Conservation (phyloP, 2,888 invertebrate genomes). For the Stenoptilia bipunctidactyla region DNA sequence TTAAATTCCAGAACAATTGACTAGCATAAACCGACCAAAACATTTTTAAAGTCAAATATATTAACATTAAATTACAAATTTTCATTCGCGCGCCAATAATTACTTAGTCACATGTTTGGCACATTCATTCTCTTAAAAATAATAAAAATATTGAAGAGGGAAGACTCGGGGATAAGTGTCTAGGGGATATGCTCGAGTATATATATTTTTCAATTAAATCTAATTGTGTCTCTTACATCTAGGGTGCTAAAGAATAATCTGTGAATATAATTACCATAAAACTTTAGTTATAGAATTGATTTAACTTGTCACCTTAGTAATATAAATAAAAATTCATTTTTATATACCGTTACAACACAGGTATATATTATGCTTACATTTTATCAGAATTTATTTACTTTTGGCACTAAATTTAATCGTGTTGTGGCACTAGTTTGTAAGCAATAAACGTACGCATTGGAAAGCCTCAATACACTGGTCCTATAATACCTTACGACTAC, state of each 20-base stretch:
- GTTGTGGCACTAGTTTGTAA: slow-evolving; percentile 43
- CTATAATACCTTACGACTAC: slow-evolving; percentile 44
- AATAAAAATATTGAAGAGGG: slow-evolving; percentile 55
- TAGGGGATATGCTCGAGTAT: slow-evolving; percentile 47
- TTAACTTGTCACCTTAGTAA: not conserved
- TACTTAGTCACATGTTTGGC: slow-evolving; percentile 56
- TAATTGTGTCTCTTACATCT: slow-evolving; percentile 53
- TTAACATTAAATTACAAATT: slow-evolving; percentile 27
- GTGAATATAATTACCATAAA: not conserved
- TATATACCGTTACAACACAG: not conserved
- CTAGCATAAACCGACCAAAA: slow-evolving; percentile 50
- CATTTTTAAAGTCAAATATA: slow-evolving; percentile 28
- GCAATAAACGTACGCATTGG: slow-evolving; percentile 30
- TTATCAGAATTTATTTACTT: slow-evolving; percentile 15
- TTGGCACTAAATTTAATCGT: slow-evolving; percentile 50
- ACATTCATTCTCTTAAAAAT: slow-evolving; percentile 41
- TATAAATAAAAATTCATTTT: not conserved
- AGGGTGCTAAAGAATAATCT: slow-evolving; percentile 45
- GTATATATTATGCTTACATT: not conserved
- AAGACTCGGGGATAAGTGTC: slow-evolving; percentile 52
- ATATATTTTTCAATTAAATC: slow-evolving; percentile 18
- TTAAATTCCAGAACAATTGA: slow-evolving; percentile 51
- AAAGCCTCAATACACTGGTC: slow-evolving; percentile 52
- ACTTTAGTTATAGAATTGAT: not conserved
- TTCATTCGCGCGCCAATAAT: slow-evolving; percentile 16